Conservation (phyloP, 92 coral and sea anemone genomes). For the Desmophyllum pertusum region DNA sequence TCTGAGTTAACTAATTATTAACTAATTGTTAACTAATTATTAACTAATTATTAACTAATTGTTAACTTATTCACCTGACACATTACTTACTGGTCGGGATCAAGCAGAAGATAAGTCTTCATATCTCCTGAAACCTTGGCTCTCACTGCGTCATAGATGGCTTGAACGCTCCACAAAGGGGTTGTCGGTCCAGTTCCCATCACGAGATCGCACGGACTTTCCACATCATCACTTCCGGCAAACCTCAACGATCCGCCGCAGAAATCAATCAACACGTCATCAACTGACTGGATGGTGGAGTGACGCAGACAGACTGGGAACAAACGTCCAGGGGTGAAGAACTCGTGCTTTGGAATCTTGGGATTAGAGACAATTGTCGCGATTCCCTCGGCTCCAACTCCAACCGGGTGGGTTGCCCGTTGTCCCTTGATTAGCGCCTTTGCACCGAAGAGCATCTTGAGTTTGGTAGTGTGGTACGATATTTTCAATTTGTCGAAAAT, state of each 20-base stretch:
- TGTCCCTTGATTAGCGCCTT: slow-evolving; percentile 7
- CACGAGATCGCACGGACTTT: slow-evolving; percentile 50
- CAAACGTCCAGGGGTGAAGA: slow-evolving; percentile 51
- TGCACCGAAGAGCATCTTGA: slow-evolving; percentile 42
- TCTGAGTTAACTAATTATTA: too few relatives aligned
- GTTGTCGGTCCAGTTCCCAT: slow-evolving; percentile 48
- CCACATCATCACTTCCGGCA: slow-evolving; percentile 42
- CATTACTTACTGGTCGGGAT: slow-evolving; percentile 37
- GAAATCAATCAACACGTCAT: slow-evolving; percentile 36
- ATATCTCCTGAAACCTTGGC: neutral
- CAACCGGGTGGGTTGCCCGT: slow-evolving; percentile 46
- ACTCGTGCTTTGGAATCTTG: slow-evolving; percentile 51
- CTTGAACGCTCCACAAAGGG: slow-evolving; percentile 28
- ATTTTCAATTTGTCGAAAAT: neutral
- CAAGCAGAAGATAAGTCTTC: slow-evolving; percentile 9
- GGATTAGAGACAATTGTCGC: slow-evolving; percentile 60
- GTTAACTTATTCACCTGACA: too few relatives aligned
- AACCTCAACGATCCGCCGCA: slow-evolving; percentile 48
- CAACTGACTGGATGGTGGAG: slow-evolving; percentile 31
- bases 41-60: too few relatives aligned
- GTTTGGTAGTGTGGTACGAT: slow-evolving; percentile 21
- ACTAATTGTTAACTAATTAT: too few relatives aligned
- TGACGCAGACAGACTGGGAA: slow-evolving; percentile 68
- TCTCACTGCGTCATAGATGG: slow-evolving; percentile 33
- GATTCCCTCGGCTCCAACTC: slow-evolving; percentile 53